These are phyloP conservation scores for Mustela nigripes DNA, from an alignment of 2,113 vertebrate species.

Conservation along the genomic window DNA sequence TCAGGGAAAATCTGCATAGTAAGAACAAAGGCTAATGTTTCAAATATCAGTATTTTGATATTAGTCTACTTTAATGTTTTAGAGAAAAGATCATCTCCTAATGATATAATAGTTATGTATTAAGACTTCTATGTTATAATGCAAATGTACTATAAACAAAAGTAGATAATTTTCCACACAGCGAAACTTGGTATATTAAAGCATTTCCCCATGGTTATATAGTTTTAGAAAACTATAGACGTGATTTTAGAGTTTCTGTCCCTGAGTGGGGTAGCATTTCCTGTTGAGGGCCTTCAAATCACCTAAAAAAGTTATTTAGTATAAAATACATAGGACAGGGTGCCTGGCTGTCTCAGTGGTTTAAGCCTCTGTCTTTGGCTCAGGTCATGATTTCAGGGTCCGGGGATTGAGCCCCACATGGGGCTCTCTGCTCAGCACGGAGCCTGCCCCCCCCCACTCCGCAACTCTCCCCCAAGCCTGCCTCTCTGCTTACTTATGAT, in stretches of 20 bases:
- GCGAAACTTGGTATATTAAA: constrained; percentile 42
- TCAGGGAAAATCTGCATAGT: constrained; percentile 43
- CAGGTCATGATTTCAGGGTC: too few species aligned
- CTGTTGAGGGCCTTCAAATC: not conserved
- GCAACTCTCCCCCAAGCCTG: too few species aligned
- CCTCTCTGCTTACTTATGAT: too few species aligned
- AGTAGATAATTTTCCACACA: not conserved
- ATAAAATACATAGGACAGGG: constrained; percentile 2
- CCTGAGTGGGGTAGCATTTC: not conserved
- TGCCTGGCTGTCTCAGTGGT: too few species aligned
- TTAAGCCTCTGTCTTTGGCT: too few species aligned
- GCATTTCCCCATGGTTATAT: not conserved
- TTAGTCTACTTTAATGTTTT: constrained; percentile 12
- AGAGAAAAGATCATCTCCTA: constrained; percentile 25
- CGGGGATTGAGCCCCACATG: too few species aligned
- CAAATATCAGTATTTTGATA: constrained; percentile 55
- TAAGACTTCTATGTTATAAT: constrained; percentile 42
- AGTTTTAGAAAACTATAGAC: constrained; percentile 15
- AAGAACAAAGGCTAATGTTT: constrained; percentile 40
- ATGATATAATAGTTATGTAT: not conserved
- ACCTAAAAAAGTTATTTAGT: not conserved
- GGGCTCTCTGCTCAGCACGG: too few species aligned
- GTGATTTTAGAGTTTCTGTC: not conserved
- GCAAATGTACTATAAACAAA: not conserved
- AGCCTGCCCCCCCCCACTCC: too few species aligned